A percentile compares a stretch with the other conserved stretches of the same genome.
These are phyloP conservation scores for Ornithoptera priamus DNA, from an alignment of 2,888 invertebrate genomes.

Conservation along the genomic window DNA sequence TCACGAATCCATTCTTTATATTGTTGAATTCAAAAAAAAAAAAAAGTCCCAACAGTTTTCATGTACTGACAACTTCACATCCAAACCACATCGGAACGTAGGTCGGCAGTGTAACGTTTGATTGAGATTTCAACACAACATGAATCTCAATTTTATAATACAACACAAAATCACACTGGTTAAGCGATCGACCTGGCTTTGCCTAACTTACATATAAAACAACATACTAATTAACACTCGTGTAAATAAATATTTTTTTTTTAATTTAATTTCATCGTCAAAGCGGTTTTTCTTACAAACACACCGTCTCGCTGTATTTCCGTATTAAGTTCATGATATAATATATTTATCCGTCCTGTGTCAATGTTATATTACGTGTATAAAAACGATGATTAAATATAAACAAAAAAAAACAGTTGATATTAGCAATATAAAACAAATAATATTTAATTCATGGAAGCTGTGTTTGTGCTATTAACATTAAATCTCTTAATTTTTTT, in stretches of 20 bases:
- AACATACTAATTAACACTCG: conserved; percentile 27
- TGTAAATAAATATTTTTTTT: conserved; percentile 22
- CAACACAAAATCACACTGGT: conserved; percentile 30
- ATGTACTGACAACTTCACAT: neutral
- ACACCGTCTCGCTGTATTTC: neutral
- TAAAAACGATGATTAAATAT: neutral
- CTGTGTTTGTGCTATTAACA: neutral
- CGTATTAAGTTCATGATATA: neutral
- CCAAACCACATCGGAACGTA: conserved; percentile 24
- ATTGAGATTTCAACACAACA: neutral
- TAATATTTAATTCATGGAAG: neutral
- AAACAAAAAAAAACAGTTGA: neutral
- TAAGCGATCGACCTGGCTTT: conserved; percentile 28
- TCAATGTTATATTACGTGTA: neutral
- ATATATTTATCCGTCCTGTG: neutral
- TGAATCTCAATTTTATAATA: conserved; percentile 27
- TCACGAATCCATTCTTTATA: conserved; percentile 35
- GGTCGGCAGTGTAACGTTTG: conserved; percentile 36
- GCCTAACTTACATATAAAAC: conserved; percentile 32
- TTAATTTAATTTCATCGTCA: conserved; percentile 6
- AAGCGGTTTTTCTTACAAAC: conserved; percentile 3
- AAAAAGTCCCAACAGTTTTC: conserved; percentile 31
- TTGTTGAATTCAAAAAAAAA: conserved; percentile 44
- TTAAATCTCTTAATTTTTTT: neutral
- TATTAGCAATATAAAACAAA: neutral